phyloP scores from a whole-genome alignment of 2,888 invertebrate genomes.

The Rotaria socialis region DNA sequence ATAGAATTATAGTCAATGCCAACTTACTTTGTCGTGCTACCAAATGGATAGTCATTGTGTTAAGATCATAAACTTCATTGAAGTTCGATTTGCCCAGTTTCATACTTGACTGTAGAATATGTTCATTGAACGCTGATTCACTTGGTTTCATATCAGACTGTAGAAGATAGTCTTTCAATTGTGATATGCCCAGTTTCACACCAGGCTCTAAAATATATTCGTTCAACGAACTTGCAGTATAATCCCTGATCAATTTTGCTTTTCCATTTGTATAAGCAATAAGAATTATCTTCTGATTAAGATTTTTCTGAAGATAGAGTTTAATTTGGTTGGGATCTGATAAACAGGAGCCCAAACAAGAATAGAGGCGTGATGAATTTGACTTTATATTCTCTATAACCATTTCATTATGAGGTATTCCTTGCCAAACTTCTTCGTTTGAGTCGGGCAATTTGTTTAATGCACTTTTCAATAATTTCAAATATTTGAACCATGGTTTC shows the following conservation, averaged over 20 bases:
- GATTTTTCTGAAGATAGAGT: not conserved
- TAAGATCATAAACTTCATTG: too few species aligned
- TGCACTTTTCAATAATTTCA: not conserved
- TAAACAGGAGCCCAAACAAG: not conserved
- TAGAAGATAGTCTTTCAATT: too few species aligned
- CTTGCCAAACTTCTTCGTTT: not conserved
- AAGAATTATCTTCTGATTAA: not conserved
- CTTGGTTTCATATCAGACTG: too few species aligned
- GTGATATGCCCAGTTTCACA: not conserved
- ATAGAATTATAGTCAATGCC: too few species aligned
- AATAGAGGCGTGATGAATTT: not conserved
- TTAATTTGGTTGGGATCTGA: not conserved
- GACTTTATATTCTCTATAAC: not conserved
- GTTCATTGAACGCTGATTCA: too few species aligned
- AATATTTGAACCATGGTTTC: slow-evolving; percentile 17
- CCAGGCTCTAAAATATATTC: not conserved
- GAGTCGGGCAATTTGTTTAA: not conserved
- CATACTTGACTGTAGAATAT: too few species aligned
- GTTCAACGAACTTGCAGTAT: not conserved
- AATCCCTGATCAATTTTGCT: not conserved
- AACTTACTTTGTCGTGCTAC: too few species aligned
- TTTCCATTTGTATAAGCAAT: not conserved
- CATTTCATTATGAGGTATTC: not conserved
- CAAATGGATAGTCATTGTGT: too few species aligned
- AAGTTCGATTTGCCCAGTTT: too few species aligned